Evolutionary conservation across 2,888 invertebrate genomes (phyloP).

Genomic region (Nasonovia ribisnigri): DNA sequence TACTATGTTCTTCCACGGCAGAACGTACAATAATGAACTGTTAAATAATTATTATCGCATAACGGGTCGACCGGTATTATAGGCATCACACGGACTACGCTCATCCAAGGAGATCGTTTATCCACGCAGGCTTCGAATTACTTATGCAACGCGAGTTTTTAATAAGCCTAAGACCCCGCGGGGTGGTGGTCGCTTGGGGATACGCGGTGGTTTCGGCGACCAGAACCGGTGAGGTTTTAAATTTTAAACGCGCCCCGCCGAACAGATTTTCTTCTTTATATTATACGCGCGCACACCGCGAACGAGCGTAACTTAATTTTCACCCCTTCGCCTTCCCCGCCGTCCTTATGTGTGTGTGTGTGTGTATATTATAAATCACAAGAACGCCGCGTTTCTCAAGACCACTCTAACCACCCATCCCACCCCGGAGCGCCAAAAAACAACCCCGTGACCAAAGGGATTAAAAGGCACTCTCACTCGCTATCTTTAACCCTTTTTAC

Average conservation of each 20-base stretch:
- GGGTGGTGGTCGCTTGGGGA: conserved; percentile 48
- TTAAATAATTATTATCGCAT: not conserved
- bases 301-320: conserved; percentile 63
- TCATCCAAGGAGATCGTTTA: conserved; percentile 37
- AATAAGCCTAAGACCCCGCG: conserved; percentile 51
- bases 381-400: conserved; percentile 61
- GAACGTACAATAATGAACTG: not conserved
- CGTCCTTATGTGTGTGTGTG: not conserved
- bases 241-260: conserved; percentile 60
- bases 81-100: not conserved
- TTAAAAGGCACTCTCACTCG: conserved; percentile 64
- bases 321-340: not conserved
- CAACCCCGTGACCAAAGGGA: conserved; percentile 64
- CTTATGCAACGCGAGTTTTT: conserved; percentile 62
- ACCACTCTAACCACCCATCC: conserved; percentile 57
- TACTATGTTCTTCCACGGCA: not conserved
- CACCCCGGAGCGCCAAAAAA: conserved; percentile 54
- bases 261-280: conserved; percentile 62
- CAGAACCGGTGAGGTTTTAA: conserved; percentile 64
- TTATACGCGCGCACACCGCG: conserved; percentile 18
- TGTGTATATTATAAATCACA: conserved; percentile 61
- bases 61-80: not conserved
- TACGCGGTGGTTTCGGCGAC: conserved; percentile 35
- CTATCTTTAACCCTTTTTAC: conserved; percentile 65
- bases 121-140: conserved; percentile 16